These are phyloP conservation scores for Naja naja DNA, from an alignment of 2,113 vertebrate species.

Conservation along the genomic window DNA sequence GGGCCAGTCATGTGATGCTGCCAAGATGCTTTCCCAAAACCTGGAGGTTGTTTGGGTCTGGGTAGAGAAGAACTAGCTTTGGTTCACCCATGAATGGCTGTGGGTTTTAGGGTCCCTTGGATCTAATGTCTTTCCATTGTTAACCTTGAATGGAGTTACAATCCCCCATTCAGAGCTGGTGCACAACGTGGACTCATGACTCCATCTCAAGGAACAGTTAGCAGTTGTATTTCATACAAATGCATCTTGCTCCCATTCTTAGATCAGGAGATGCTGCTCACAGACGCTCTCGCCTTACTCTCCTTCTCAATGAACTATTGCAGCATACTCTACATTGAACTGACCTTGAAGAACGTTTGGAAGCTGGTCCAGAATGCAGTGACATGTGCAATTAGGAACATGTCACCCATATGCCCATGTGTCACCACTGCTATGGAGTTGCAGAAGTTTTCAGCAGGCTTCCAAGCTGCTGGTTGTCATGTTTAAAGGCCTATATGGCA, in stretches of 20 bases:
- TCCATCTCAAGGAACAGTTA: neutral
- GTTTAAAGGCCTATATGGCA: neutral
- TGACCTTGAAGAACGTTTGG: neutral
- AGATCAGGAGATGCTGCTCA: neutral
- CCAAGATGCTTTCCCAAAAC: neutral
- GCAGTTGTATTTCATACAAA: neutral
- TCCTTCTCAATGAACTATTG: neutral
- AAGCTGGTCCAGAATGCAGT: neutral
- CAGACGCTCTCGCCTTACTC: neutral
- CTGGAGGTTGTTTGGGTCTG: neutral
- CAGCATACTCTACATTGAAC: neutral
- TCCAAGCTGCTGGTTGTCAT: neutral
- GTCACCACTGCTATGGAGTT: neutral
- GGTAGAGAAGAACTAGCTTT: neutral
- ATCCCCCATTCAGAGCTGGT: neutral
- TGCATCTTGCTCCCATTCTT: neutral
- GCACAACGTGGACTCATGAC: neutral
- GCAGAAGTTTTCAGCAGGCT: neutral
- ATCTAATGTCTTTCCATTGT: neutral
- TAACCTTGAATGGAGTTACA: neutral
- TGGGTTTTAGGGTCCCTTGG: neutral
- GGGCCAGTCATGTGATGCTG: neutral
- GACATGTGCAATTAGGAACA: neutral
- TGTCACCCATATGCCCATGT: neutral
- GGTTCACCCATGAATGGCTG: neutral